phyloP scores from a whole-genome alignment of 53 echinoderm and acorn worm genomes.

The Arbacia lixula region DNA sequence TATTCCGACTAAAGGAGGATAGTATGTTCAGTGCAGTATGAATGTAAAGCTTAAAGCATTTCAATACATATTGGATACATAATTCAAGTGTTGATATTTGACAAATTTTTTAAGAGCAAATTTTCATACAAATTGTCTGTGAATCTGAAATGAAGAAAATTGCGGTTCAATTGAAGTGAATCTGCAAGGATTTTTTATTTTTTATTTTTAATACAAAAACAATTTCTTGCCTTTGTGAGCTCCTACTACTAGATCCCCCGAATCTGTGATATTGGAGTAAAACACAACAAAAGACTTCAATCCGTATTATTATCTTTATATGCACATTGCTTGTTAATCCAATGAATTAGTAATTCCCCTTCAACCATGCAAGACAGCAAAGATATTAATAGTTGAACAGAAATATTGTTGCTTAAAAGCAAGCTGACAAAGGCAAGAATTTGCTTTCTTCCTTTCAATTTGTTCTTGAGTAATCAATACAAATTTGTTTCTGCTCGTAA shows the following conservation, averaged over 20 bases:
- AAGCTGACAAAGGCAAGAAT: not conserved
- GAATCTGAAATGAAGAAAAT: not conserved
- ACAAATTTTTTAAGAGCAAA: no score
- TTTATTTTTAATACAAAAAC: conserved; percentile 8
- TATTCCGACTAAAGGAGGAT: no score
- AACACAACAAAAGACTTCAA: conserved; percentile 36
- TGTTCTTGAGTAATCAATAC: no score
- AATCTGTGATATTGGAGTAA: conserved; percentile 59
- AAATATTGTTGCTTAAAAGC: not conserved
- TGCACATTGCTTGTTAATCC: not conserved
- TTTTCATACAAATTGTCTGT: not conserved
- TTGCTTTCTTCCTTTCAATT: conserved; percentile 13
- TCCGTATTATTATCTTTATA: no score
- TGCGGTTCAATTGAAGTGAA: conserved; percentile 32
- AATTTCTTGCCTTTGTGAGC: conserved; percentile 64
- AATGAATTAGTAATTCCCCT: not conserved
- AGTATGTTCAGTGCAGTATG: no score
- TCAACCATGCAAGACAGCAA: not conserved
- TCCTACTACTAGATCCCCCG: conserved; percentile 46
- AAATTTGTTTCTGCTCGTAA: no score
- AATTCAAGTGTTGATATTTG: no score
- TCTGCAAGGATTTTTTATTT: conserved; percentile 14
- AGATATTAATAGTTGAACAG: not conserved
- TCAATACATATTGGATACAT: no score
- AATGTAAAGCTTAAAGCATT: no score